Evolutionary conservation across 2,888 invertebrate genomes (phyloP), one percentile per base, ranked within the genome.

Genomic region (Teleiodes luculella): DNA sequence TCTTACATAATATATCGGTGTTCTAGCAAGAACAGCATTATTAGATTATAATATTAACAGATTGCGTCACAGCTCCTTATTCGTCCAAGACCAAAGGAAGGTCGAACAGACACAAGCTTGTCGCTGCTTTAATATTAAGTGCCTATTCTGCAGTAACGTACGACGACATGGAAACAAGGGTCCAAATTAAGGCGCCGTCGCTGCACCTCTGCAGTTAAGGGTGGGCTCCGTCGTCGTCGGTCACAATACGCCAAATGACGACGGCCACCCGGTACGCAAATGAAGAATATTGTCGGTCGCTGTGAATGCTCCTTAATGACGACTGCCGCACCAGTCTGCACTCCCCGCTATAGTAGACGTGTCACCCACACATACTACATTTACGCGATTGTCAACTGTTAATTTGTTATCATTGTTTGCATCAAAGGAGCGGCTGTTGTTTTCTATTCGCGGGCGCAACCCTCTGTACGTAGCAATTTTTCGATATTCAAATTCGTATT

Each of bases 241-340:
- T 76, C 81, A 89, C 88, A 89, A 89, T 89, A 72, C 82, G 80
- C 79, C 83, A 88, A 89, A 88, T 89, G 86, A 87, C 80, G 86
- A 87, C 80, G 83, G 69, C 77, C 75, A 68, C 72, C 74, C 76
- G 75, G 80, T 76, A 84, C 85, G 88, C 86, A 87, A 89, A 89
- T 88, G 89, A 89, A 88, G 89, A 89, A 89, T 89, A 89, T 89
- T 89, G 88, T 88, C 86, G 86, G 83, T 76, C 78, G 73, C 74
- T 72, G 76, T 88, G 88, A 89, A 89, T 89, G 73, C 84, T 79
- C 81, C 87, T 84, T 88, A 89, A 88, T 88, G 89, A 87, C 72
- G 82, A 33, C 20, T 14, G 14, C 56, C 47, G 31, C 52, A 13
- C 48, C 43, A 24, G 28, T 20, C 28, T 43, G 28, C 43, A 43